Percentiles rank a stretch among this genome's conserved stretches.
phyloP scores from a whole-genome alignment of 1,140 invertebrate genomes.

The Listronotus oregonensis region DNA sequence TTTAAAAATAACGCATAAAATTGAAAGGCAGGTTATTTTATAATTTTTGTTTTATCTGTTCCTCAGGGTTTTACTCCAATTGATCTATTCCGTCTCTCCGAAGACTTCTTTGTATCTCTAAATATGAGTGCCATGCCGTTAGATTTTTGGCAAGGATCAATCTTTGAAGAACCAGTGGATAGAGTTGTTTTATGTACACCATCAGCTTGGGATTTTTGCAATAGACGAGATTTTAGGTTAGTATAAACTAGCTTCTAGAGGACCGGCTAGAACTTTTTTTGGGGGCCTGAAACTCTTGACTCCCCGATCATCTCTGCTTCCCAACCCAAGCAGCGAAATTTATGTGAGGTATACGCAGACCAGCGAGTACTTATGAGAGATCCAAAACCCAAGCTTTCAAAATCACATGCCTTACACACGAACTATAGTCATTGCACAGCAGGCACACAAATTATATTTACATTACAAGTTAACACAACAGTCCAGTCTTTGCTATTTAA shows the following conservation, averaged over 20 bases:
- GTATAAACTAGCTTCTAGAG: neutral
- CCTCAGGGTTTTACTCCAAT: slow-evolving; percentile 77
- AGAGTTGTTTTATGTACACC: slow-evolving; percentile 80
- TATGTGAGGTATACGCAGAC: no score
- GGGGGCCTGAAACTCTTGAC: neutral
- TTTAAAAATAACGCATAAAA: slow-evolving; percentile 5
- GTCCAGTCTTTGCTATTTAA: no score
- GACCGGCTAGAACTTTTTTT: neutral
- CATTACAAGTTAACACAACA: no score
- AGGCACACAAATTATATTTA: no score
- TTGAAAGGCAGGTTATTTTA: no score
- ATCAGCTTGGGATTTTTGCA: slow-evolving; percentile 93
- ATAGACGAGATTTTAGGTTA: slow-evolving; percentile 80
- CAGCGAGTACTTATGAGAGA: no score
- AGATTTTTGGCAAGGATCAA: slow-evolving; percentile 80
- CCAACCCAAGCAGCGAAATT: no score
- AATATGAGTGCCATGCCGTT: slow-evolving; percentile 81
- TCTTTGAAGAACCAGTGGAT: slow-evolving; percentile 75
- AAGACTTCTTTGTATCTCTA: slow-evolving; percentile 84
- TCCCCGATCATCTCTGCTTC: no score
- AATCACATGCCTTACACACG: no score
- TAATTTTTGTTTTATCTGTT: no score
- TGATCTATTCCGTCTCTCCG: slow-evolving; percentile 78
- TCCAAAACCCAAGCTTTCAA: no score
- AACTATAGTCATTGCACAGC: no score